phyloP scores from a whole-genome alignment of 2,797 vertebrate genomes.

The Karalla daura region DNA sequence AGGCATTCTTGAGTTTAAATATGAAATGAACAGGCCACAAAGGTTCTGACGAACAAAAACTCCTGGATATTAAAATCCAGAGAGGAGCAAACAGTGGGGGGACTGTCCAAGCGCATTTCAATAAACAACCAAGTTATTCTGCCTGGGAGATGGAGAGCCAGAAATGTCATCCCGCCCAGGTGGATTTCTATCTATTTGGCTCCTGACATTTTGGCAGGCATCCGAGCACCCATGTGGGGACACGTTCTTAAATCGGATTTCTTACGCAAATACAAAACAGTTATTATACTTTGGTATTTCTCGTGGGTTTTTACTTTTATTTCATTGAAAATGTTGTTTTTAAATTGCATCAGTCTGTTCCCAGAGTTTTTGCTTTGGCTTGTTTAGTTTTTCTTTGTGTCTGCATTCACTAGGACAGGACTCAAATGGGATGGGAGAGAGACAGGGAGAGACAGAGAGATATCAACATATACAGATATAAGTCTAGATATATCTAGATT shows the following conservation, averaged over 20 bases:
- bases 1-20: neutral
- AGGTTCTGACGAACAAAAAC: neutral
- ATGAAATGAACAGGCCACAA: neutral
- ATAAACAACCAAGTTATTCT: constrained; percentile 33
- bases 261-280: constrained; percentile 23
- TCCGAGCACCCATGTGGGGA: constrained; percentile 11
- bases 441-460: too few relatives aligned
- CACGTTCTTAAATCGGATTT: constrained; percentile 36
- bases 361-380: too few relatives aligned
- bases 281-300: neutral
- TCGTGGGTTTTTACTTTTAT: too few relatives aligned
- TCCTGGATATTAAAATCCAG: constrained; percentile 4
- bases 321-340: too few relatives aligned
- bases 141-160: constrained; percentile 20
- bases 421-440: too few relatives aligned
- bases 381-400: too few relatives aligned
- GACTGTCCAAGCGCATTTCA: constrained; percentile 35
- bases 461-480: too few relatives aligned
- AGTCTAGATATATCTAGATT: too few relatives aligned
- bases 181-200: constrained; percentile 36
- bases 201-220: constrained; percentile 40
- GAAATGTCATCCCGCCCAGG: constrained; percentile 56
- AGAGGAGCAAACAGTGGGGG: neutral
- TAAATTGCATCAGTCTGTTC: too few relatives aligned
- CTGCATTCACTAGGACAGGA: too few relatives aligned